Base-by-base conservation (phyloP, 2,797 vertebrate genomes). In the Vireo griseus region DNA sequence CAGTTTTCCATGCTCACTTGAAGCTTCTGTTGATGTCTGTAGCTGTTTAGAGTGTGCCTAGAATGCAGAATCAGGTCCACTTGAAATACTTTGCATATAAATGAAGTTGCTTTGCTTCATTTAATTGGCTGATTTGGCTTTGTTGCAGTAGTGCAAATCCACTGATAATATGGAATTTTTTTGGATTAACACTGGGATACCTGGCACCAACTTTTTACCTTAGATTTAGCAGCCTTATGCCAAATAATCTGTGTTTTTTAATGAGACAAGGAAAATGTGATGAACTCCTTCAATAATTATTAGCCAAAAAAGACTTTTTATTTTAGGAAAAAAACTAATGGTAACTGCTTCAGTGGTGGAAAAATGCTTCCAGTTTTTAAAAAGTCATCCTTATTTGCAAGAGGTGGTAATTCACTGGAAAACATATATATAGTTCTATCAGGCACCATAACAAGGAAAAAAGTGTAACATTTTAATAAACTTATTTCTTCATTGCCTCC, bases 61-160 rank as follows among this genome's bases (percentile, higher is more conserved):
- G 91, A 93, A 92, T 95, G 66, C 65, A 83, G 94, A 88, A 95
- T 83, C 77, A 81, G 72, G 93, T 94, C 97, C 95, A 79, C 76
- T 89, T 91, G 87, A 94, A 59, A 59, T 86, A 88, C 48, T 92
- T 91, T 58, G 67, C 81, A 82, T 96, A 55, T 79, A 94, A 96
- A 92, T 88, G 24, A 83, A 95, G 68, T 72, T 88, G 21, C 33
- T 95, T 90, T 92, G 35, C 79, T 86, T 87, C 42, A 57, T 86
- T 91, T 96, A 90, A 95, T 91, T 89, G 91, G 11, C 50, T 87
- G 79, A 44, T 88, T 83, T 87, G 58, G 54, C 72, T 91, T 89
- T 90, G 65, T 91, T 92, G 78, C 35, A 65, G 18, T 73, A 68
- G 40, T 77, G 29, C 22, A 95, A 86, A 86, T 92, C n/a, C 58